phyloP scores from a whole-genome alignment of 2,888 invertebrate species.

The Geophilus truncorum region DNA sequence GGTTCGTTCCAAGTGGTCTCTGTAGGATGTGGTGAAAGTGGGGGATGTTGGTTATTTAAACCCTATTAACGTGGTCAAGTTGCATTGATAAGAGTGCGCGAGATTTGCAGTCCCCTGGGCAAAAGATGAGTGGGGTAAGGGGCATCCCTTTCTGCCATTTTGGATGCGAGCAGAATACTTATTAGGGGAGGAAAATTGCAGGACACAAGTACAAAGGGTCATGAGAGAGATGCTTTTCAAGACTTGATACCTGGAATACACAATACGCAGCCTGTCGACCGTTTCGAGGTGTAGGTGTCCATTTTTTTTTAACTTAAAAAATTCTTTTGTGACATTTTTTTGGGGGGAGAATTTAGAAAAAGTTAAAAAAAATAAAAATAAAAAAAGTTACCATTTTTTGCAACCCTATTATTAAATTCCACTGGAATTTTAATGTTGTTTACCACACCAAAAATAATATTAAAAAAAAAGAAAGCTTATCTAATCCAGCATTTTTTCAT shows the following conservation, averaged over 20 bases:
- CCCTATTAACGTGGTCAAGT: not conserved
- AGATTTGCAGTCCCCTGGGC: constrained; percentile 24
- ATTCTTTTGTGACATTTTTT: not conserved
- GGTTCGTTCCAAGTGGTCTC: not conserved
- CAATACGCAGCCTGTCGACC: not conserved
- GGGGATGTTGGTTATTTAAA: not conserved
- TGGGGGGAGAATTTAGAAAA: not conserved
- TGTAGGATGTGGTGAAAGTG: not conserved
- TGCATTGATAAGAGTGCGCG: not conserved
- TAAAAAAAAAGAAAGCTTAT: no score
- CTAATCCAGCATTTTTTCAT: not conserved
- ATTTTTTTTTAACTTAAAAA: not conserved
- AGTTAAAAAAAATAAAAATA: not conserved
- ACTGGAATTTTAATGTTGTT: not conserved
- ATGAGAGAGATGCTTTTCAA: constrained; percentile 27
- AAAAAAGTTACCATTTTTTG: no score
- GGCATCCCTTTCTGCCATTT: constrained; percentile 22
- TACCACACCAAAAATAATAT: not conserved
- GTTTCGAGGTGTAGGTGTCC: not conserved
- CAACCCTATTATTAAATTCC: not conserved
- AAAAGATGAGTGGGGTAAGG: constrained; percentile 6
- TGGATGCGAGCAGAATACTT: constrained; percentile 7
- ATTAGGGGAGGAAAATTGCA: constrained; percentile 22
- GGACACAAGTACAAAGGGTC: constrained; percentile 22
- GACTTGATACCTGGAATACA: constrained; percentile 27